A percentile compares a stretch with the other conserved stretches of the same genome.
Conservation (phyloP, 2,797 vertebrate genomes). For the Acropternis orthonyx region DNA sequence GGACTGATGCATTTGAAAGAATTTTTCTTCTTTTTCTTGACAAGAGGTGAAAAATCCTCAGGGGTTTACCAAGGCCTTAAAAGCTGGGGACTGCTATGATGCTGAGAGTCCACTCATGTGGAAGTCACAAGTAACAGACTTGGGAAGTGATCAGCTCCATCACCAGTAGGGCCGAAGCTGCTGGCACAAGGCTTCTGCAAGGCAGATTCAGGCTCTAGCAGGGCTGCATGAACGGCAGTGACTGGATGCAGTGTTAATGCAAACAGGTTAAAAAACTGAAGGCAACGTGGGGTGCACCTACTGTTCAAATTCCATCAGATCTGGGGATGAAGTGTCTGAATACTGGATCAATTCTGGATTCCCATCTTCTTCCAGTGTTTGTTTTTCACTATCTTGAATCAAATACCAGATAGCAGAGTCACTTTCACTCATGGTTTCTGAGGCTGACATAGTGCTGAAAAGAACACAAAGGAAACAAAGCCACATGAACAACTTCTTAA, state of each 20-base stretch:
- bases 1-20: not conserved
- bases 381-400: conserved; percentile 36
- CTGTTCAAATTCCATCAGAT: conserved; percentile 83
- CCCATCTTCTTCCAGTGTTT: conserved; percentile 43
- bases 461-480: not conserved
- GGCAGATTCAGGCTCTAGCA: not conserved
- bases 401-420: not conserved
- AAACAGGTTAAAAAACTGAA: not conserved
- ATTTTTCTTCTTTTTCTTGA: not conserved
- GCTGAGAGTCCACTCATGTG: not conserved
- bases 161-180: not conserved
- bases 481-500: not conserved
- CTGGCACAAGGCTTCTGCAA: not conserved
- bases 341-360: conserved; percentile 26
- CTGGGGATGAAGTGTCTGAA: conserved; percentile 41
- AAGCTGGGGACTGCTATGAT: not conserved
- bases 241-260: not conserved
- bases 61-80: not conserved
- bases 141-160: not conserved
- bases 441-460: conserved; percentile 30
- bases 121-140: not conserved
- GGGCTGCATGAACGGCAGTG: fast-evolving
- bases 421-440: not conserved
- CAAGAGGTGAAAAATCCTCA: not conserved
- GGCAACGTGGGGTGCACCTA: conserved; percentile 3